Evolutionary conservation across 2,113 vertebrate species (phyloP).

Genomic region (Onychorhynchus coronatus): DNA sequence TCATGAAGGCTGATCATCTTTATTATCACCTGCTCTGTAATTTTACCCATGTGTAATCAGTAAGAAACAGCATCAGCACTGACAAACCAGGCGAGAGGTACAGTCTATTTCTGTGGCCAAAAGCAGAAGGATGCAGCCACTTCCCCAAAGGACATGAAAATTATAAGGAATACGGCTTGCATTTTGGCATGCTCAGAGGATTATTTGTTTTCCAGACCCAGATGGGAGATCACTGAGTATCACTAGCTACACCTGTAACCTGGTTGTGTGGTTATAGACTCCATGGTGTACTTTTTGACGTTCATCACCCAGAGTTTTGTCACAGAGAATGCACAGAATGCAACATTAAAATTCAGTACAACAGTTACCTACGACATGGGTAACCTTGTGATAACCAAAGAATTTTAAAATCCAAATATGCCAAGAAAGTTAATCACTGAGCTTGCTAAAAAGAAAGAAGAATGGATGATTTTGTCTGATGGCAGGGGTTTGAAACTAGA

Average conservation of each 20-base stretch:
- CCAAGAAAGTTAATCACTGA: background rate
- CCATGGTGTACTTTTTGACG: rapidly evolving
- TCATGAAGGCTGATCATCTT: background rate
- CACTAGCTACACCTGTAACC: background rate
- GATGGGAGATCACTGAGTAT: background rate
- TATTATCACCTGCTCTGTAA: background rate
- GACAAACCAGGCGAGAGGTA: background rate
- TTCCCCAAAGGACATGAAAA: background rate
- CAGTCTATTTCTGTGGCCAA: background rate
- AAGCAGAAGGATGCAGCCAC: background rate
- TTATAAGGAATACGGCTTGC: background rate
- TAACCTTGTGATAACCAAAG: background rate
- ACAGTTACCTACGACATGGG: background rate
- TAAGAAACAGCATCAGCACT: background rate
- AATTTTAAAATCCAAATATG: background rate
- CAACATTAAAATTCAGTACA: background rate
- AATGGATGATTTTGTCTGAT: background rate
- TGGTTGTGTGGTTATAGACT: background rate
- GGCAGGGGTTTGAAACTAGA: background rate
- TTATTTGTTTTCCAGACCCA: background rate
- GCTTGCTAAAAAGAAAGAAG: background rate
- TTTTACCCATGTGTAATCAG: background rate
- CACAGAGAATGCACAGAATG: background rate
- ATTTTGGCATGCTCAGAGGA: background rate
- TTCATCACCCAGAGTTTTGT: background rate